Conservation (phyloP, 2,888 invertebrate species). For the Rotaria socialis region DNA sequence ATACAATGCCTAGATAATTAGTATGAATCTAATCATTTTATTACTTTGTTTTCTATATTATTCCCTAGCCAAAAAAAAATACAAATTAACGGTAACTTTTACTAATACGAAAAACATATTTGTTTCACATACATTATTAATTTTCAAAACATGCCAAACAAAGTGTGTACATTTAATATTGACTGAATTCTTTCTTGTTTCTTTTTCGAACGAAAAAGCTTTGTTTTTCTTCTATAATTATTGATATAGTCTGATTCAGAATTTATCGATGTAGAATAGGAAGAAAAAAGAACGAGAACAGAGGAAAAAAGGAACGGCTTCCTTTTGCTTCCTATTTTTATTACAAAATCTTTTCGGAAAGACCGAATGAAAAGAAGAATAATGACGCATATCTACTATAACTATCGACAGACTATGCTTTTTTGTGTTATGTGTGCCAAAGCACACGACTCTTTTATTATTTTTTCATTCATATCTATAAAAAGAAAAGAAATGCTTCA, state of each 20-base stretch:
- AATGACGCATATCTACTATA: not conserved
- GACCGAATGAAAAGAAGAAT: conserved; percentile 14
- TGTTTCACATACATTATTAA: not conserved
- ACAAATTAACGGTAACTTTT: too few species aligned
- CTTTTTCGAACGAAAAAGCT: not conserved
- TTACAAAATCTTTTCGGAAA: conserved; percentile 6
- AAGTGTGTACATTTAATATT: not conserved
- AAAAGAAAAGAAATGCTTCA: not conserved
- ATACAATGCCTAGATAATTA: not conserved
- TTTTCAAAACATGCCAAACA: not conserved
- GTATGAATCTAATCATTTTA: not conserved
- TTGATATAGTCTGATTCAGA: not conserved
- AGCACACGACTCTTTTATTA: not conserved
- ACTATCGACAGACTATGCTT: conserved; percentile 1
- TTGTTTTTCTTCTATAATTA: conserved; percentile 1
- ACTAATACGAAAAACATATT: not conserved
- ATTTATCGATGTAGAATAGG: conserved; percentile 4
- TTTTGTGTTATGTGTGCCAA: not conserved
- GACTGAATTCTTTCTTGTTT: not conserved
- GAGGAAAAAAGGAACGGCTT: not conserved
- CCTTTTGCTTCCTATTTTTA: conserved; percentile 6
- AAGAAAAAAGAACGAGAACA: not conserved
- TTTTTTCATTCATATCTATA: not conserved
- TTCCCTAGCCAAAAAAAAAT: too few species aligned
- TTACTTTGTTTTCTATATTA: not conserved